Evolutionary conservation across 2,888 invertebrate genomes (phyloP), one percentile per base, ranked within the genome.

Genomic region (Nephrocerus scutellatus): DNA sequence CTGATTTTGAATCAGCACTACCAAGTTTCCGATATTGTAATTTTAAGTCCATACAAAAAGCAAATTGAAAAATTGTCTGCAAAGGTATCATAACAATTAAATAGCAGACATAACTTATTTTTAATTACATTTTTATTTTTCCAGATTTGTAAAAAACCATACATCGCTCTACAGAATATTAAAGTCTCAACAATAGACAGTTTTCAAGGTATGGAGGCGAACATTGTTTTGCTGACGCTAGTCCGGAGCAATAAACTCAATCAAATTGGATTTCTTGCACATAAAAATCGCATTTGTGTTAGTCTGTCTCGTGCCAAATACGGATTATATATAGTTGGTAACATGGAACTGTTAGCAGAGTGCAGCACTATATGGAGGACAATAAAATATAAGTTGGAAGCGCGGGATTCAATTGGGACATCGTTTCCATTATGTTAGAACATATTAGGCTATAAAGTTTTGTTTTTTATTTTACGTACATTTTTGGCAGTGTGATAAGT

Each of bases 151-250:
- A 26, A 8, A 7, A 19, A 1, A 14, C 45, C 2, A 44, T 8
- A 7, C 6, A n/a, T 26, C 6, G 12, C 26, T 26, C n/a, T 26
- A 8, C n/a, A 18, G 13, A 2, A 9, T 1, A 18, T 47, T 8
- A n/a, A 16, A 18, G 74, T 84, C 14, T 74, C 77, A 0, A 77
- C 79, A 1, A 79, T 87, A 2, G 87, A 88, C 60, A 85, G 83
- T 58, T 88, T 76, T 55, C 88, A 88, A 70, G 87, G 88, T 0
- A 80, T 85, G 56, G 87, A 86, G 70, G 80, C 76, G 56, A 78
- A 79, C 57, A 84, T 88, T 54, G 79, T 88, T 35, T 72, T 89
- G 48, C 64, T 89, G 43, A 86, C 87, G 1, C 63, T 89, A 10
- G 88, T 89, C 0, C 74, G 88, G 56, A 86, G 80, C 57, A 86